These are phyloP conservation scores for Heliconius hewitsoni DNA, from an alignment of 1,140 invertebrate genomes.

Conservation along the genomic window DNA sequence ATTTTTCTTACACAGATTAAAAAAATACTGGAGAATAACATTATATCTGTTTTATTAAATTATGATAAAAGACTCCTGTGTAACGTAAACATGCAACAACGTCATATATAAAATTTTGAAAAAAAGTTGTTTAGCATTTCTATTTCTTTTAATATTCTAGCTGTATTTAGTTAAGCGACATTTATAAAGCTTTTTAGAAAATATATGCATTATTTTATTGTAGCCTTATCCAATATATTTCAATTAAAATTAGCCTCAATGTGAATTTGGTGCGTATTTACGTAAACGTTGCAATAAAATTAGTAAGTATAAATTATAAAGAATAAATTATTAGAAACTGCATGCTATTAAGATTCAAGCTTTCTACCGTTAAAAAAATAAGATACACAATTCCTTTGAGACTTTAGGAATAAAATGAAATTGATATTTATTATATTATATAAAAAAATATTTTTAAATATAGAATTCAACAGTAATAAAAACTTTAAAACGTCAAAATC, in stretches of 20 bases:
- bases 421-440: neutral
- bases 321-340: neutral
- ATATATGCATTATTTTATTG: neutral
- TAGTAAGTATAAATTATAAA: neutral
- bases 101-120: neutral
- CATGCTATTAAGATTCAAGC: constrained; percentile 1
- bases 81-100: constrained; percentile 8
- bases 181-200: neutral
- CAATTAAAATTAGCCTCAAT: neutral
- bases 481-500: neutral
- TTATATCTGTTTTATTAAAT: neutral
- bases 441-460: neutral
- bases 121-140: neutral
- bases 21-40: neutral
- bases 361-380: neutral
- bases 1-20: too few relatives aligned
- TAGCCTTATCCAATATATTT: neutral
- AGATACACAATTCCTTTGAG: constrained; percentile 1
- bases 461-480: too few relatives aligned
- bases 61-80: constrained; percentile 6
- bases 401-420: constrained; percentile 22
- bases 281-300: neutral
- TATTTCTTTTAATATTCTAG: constrained; percentile 3
- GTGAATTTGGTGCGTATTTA: neutral
- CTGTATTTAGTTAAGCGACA: neutral